Base-by-base conservation (phyloP, 2,113 vertebrate genomes). In the Coturnix japonica region DNA sequence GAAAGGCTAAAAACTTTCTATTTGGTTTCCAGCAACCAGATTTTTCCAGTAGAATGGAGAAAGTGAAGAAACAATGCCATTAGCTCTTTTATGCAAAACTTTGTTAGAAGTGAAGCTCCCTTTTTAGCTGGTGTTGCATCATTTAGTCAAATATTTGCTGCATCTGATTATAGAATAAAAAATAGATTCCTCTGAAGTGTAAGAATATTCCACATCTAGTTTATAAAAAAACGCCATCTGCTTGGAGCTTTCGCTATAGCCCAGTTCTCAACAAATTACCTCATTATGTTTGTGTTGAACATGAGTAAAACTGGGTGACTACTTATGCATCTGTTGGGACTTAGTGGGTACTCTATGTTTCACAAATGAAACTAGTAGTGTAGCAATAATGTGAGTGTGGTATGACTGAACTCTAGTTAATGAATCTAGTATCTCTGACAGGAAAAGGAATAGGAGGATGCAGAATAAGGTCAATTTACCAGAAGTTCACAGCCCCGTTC, bases 121-220 rank as follows among this genome's bases (percentile, higher is more conserved):
- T 57, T 86, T 70, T 35, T 53, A 70, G 44, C 0, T 56, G 37
- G 31, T 72, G 25, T 72, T 75, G 82, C 51, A 61, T 9, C 6
- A 28, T 41, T 76, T 79, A 61, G 83, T 69, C 39, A 87, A 60
- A 77, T 19, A 81, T 6, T 66, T 21, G 8, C 13, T 43, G 46
- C 33, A 43, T n/a, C 46, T 73, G 49, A 10, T 33, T 85, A 63
- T 21, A 88, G 35, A 81, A 78, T 7, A 83, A 86, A 73, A 61
- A 93, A 61, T 20, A 0, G 35, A 66, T 72, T 86, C 31, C 43
- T 54, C 80, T 87, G 73, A 86, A 86, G 37, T 53, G 44, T 54
- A 90, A 75, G 44, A 76, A 65, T 81, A 84, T 91, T 87, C 94
- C 51, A 56, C 21, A 93, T 61, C 39, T 72, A 89, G 43, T 90